These are phyloP conservation scores for Tineola bisselliella DNA, from an alignment of 2,888 invertebrate species.

Conservation along the genomic window DNA sequence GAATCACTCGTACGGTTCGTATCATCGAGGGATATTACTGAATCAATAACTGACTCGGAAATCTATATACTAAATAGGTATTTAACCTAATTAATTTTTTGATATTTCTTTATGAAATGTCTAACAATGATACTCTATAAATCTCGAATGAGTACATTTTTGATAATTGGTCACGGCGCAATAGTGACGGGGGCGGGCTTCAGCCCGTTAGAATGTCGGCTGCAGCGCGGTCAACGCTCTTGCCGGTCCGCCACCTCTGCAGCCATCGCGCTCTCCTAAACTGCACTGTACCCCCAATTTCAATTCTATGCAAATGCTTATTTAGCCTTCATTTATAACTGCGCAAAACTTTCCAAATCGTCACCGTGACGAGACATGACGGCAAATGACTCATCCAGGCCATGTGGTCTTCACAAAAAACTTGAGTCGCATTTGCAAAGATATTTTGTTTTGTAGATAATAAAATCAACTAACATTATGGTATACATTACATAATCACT, in stretches of 20 bases:
- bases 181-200: constrained; percentile 20
- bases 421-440: neutral
- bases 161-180: constrained; percentile 9
- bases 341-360: constrained; percentile 9
- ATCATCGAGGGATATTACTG: neutral
- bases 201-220: constrained; percentile 40
- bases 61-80: too few species aligned
- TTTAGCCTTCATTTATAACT: neutral
- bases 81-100: too few species aligned
- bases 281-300: neutral
- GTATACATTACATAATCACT: too few species aligned
- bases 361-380: constrained; percentile 14
- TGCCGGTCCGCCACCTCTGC: constrained; percentile 46
- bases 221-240: constrained; percentile 51
- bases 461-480: too few species aligned
- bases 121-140: too few species aligned
- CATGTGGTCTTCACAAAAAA: neutral
- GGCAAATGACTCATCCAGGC: constrained; percentile 7
- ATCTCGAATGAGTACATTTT: neutral
- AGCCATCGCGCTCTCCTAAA: constrained; percentile 20
- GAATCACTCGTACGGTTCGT: too few species aligned
- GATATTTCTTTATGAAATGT: too few species aligned
- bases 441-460: neutral
- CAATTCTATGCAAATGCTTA: constrained; percentile 9
- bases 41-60: neutral